These are phyloP conservation scores for Macrotis lagotis DNA, from an alignment of 2,113 vertebrate genomes.

Conservation along the genomic window DNA sequence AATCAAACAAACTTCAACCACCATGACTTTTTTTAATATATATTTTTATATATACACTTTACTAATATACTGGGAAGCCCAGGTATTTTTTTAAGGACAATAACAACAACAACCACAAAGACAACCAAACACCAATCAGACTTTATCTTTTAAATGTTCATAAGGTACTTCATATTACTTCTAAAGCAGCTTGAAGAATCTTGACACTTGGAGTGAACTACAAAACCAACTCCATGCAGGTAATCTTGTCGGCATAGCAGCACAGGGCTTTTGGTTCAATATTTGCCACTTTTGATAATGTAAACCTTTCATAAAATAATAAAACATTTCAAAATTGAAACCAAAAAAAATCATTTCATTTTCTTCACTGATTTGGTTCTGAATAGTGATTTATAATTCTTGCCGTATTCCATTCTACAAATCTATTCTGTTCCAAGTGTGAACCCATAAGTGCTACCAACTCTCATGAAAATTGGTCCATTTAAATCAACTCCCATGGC, in stretches of 20 bases:
- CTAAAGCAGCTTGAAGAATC: conserved; percentile 85
- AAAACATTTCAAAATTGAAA: conserved; percentile 78
- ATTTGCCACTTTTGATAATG: conserved; percentile 80
- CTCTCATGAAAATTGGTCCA: background rate
- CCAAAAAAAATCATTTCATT: conserved; percentile 81
- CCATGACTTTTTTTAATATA: conserved; percentile 66
- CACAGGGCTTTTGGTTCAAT: conserved; percentile 79
- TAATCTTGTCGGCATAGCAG: conserved; percentile 85
- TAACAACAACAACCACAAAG: conserved; percentile 68
- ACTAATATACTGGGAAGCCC: conserved; percentile 78
- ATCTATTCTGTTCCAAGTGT: conserved; percentile 6
- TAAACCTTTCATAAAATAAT: conserved; percentile 86
- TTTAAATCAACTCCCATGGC: background rate
- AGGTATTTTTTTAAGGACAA: conserved; percentile 45
- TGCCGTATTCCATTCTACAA: background rate
- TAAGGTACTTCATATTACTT: conserved; percentile 82
- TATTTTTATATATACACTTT: conserved; percentile 65
- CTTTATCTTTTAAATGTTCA: conserved; percentile 79
- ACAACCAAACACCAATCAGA: conserved; percentile 78
- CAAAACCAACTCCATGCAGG: conserved; percentile 79
- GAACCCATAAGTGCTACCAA: background rate
- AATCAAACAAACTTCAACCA: conserved; percentile 76
- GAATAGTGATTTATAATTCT: conserved; percentile 61
- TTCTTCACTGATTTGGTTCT: conserved; percentile 67
- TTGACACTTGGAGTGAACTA: conserved; percentile 72